Percentiles rank a stretch among this genome's conserved stretches.
Evolutionary conservation across 2,888 invertebrate species (phyloP).

Genomic region (Sabatieria punctata): DNA sequence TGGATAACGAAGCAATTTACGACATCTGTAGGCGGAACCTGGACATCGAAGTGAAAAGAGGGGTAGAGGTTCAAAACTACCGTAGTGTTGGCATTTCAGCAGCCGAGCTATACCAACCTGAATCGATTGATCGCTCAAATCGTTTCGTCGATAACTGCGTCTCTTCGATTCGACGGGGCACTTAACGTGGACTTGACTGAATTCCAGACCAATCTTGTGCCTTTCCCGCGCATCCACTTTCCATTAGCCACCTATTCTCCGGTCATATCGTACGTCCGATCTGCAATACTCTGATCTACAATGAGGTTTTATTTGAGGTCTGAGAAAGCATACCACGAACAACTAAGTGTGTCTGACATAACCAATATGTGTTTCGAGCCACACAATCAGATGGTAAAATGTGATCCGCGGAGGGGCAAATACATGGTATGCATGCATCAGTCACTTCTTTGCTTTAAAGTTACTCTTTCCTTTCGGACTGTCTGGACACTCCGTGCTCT

Average conservation of each 20-base stretch:
- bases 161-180: slow-evolving; percentile 71
- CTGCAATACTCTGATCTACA: too few species aligned
- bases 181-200: slow-evolving; percentile 69
- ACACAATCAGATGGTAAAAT: slow-evolving; percentile 72
- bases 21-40: slow-evolving; percentile 72
- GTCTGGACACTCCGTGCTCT: too few species aligned
- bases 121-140: slow-evolving; percentile 88
- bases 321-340: slow-evolving; percentile 16
- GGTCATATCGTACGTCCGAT: slow-evolving; percentile 25
- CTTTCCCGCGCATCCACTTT: slow-evolving; percentile 79
- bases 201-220: slow-evolving; percentile 47
- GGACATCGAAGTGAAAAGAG: slow-evolving; percentile 33
- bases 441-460: too few species aligned
- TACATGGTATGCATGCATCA: slow-evolving; percentile 39
- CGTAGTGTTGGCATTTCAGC: too few species aligned
- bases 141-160: slow-evolving; percentile 66
- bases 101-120: slow-evolving; percentile 68
- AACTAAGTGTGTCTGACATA: slow-evolving; percentile 47
- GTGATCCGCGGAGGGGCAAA: slow-evolving; percentile 30
- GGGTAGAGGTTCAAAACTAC: too few species aligned
- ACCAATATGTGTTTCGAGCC: slow-evolving; percentile 75
- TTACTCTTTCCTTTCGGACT: too few species aligned
- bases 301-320: too few species aligned
- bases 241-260: slow-evolving; percentile 48
- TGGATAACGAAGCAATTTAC: slow-evolving; percentile 70